These are phyloP conservation scores for Yasuhikotakia modesta DNA, from an alignment of 2,797 vertebrate species.

Conservation along the genomic window DNA sequence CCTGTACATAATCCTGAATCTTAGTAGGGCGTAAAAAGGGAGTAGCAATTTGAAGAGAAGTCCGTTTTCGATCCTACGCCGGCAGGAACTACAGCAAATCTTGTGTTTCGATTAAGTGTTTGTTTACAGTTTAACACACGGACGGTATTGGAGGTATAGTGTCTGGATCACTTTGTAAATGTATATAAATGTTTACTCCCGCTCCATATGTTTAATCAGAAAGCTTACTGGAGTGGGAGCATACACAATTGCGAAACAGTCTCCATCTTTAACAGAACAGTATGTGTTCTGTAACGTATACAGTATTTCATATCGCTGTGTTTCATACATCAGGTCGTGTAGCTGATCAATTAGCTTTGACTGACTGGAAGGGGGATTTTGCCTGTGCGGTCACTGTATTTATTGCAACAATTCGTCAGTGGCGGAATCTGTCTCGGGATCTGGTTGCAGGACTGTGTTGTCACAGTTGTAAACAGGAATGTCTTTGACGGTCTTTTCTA, in stretches of 20 bases:
- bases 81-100: background rate
- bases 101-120: conserved; percentile 3
- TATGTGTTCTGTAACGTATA: background rate
- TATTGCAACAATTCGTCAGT: background rate
- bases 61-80: no score
- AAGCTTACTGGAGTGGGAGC: background rate
- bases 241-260: conserved; percentile 16
- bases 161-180: background rate
- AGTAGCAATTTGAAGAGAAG: no score
- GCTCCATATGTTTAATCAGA: background rate
- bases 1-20: no score
- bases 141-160: no score
- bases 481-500: background rate
- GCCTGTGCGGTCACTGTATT: background rate
- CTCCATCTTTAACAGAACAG: conserved; percentile 2
- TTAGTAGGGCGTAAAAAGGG: no score
- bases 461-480: background rate
- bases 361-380: background rate
- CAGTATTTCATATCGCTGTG: background rate
- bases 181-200: background rate
- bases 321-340: background rate
- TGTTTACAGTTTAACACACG: background rate
- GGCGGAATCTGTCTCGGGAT: background rate
- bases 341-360: background rate
- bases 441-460: background rate